phyloP scores from a whole-genome alignment of 2,797 vertebrate genomes.

The Diplodus puntazzo region DNA sequence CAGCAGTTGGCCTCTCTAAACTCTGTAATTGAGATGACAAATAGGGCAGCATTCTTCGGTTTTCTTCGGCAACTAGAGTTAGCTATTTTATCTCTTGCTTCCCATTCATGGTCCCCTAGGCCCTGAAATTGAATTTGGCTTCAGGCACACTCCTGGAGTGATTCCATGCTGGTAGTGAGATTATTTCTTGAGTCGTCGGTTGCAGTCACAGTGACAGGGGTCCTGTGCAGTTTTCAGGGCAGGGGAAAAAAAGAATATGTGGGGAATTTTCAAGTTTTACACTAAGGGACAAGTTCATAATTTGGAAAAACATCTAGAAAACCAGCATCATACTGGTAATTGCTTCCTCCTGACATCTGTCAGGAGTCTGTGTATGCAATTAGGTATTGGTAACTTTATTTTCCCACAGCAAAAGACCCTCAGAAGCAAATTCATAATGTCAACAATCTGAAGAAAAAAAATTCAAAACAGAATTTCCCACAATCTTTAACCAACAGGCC shows the following conservation, averaged over 20 bases:
- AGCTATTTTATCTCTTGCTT: conserved; percentile 55
- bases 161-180: conserved; percentile 59
- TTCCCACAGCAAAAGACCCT: conserved; percentile 27
- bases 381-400: conserved; percentile 32
- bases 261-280: conserved; percentile 41
- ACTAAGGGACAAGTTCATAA: conserved; percentile 33
- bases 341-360: conserved; percentile 32
- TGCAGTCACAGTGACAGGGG: conserved; percentile 38
- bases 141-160: conserved; percentile 51
- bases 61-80: conserved; percentile 57
- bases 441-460: conserved; percentile 22
- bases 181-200: conserved; percentile 57
- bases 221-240: conserved; percentile 30
- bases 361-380: conserved; percentile 33
- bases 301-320: conserved; percentile 58
- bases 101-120: conserved; percentile 49
- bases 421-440: conserved; percentile 30
- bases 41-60: conserved; percentile 42
- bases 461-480: conserved; percentile 31
- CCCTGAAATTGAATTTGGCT: conserved; percentile 74
- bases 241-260: not conserved
- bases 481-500: conserved; percentile 1
- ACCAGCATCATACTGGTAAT: conserved; percentile 34
- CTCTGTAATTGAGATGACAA: conserved; percentile 73
- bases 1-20: conserved; percentile 65